Evolutionary conservation across 2,888 invertebrate genomes (phyloP).

Genomic region (Pristionchus maxplancki): DNA sequence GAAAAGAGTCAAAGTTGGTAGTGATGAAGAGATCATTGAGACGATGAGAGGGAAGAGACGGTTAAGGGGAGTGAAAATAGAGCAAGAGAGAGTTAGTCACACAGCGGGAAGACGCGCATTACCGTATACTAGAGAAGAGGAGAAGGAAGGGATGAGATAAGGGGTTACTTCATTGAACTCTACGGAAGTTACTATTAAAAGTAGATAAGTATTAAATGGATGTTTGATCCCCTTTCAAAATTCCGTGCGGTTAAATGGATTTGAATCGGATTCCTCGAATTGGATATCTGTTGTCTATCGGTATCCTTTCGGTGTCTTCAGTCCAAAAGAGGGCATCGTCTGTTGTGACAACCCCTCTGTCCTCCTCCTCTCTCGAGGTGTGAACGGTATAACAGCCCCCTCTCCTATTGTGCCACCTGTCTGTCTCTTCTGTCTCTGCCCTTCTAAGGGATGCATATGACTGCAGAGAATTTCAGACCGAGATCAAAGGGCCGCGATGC

Average conservation of each 20-base stretch:
- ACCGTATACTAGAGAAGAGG: slow-evolving; percentile 29
- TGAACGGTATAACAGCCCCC: slow-evolving; percentile 43
- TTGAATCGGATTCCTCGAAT: not conserved
- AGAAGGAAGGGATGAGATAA: not conserved
- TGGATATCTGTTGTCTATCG: slow-evolving; percentile 8
- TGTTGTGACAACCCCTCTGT: slow-evolving; percentile 38
- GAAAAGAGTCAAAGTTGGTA: not conserved
- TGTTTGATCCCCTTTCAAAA: not conserved
- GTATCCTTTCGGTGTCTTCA: not conserved
- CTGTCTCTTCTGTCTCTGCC: slow-evolving; percentile 21
- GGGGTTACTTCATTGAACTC: not conserved
- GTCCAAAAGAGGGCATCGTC: not conserved
- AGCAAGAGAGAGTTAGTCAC: slow-evolving; percentile 17
- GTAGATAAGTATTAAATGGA: not conserved
- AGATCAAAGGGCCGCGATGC: slow-evolving; percentile 31
- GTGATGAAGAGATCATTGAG: not conserved
- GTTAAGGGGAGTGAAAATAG: not conserved
- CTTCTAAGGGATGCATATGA: not conserved
- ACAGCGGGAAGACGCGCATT: not conserved
- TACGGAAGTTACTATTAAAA: not conserved
- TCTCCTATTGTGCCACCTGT: slow-evolving; percentile 24
- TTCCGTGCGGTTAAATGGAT: not conserved
- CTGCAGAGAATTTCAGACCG: not conserved
- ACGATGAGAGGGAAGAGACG: not conserved
- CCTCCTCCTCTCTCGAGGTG: slow-evolving; percentile 5